Evolutionary conservation across 2,888 invertebrate genomes (phyloP), one percentile per base, ranked within the genome.

Genomic region (Eristalinus aeneus): DNA sequence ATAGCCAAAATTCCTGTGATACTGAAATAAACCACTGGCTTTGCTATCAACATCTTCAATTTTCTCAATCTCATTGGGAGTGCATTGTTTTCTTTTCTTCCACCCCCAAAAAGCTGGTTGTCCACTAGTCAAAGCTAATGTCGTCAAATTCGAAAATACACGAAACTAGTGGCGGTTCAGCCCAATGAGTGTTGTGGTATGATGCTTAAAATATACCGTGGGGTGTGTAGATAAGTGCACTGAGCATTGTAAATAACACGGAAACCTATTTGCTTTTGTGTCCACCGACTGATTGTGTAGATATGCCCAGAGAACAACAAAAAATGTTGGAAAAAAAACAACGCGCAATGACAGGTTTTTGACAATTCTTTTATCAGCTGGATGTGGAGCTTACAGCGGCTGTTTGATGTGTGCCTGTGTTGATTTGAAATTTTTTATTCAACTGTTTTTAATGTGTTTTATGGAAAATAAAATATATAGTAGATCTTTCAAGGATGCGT

Each of bases 11-110:
- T 87, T 64, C 89, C 88, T 36, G 88, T 88, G n/a, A 91, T 75
- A 56, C 90, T 78, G 22, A 91, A 82, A 90, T 90, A 91, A 88
- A 91, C 89, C 60, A 90, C 79, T 56, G 90, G 92, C 60, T 90
- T 91, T 67, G 90, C 89, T 73, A 89, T 88, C 67, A 91, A 89
- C 91, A 92, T 91, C 88, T 91, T 90, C 39, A 90, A 71, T 89
- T 90, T 90, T 75, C 88, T 76, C n/a, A 88, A 79, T 88, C 88
- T 88, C 89, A 89, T 89, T 76, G 77, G 81, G 79, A 82, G 76
- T 67, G 76, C 88, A 88, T 88, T 80, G 63, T 69, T 22, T 76
- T 73, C 16, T 20, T 16, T 36, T 39, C 53, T 56, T 34, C 10
- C 20, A 0, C 8, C 56, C 23, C 31, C 34, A n/a, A 46, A 53